Conservation (phyloP, 2,113 vertebrate species). For the Cervus canadensis region DNA sequence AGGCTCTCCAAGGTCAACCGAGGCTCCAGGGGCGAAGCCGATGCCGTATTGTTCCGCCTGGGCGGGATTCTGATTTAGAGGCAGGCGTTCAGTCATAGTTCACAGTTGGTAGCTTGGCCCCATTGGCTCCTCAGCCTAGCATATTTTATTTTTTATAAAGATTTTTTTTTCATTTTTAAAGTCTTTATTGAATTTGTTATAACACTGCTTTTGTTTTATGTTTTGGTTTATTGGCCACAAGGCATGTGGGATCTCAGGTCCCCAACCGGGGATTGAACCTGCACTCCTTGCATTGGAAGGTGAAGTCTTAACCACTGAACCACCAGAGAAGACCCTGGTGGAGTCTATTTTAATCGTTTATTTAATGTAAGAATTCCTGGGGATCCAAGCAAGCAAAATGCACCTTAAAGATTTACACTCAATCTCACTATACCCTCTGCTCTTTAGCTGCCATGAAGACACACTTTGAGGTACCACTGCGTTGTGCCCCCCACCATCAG, state of each 20-base stretch:
- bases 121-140: not conserved
- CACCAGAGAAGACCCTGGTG: not conserved
- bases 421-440: not conserved
- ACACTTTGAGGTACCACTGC: rapidly evolving
- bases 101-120: not conserved
- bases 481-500: rapidly evolving
- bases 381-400: not conserved
- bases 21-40: not conserved
- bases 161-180: not conserved
- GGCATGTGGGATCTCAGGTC: not conserved
- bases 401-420: not conserved
- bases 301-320: not conserved
- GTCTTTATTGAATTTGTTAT: not conserved
- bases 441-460: not conserved
- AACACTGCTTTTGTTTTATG: not conserved
- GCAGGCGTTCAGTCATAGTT: not conserved
- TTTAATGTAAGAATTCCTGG: not conserved
- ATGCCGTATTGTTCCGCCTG: too few species aligned
- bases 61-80: not conserved
- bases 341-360: not conserved
- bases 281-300: not conserved
- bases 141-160: not conserved
- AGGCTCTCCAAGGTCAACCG: not conserved
- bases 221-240: not conserved
- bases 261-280: not conserved